Conservation (phyloP, 1,140 invertebrate genomes). For the Thaumatotibia leucotreta region DNA sequence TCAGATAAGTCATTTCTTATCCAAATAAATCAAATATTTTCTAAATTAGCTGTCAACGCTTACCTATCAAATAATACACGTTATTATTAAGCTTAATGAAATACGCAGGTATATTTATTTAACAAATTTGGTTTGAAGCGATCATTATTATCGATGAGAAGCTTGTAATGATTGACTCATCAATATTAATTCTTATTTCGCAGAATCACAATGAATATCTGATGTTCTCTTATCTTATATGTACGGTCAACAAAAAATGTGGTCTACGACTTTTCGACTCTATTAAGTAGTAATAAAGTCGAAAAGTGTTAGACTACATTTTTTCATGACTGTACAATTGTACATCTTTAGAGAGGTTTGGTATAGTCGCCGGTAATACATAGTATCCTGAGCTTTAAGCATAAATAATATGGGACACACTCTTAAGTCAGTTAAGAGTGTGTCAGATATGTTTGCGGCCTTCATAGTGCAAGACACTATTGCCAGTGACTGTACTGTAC, state of each 20-base stretch:
- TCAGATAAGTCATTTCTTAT: conserved; percentile 35
- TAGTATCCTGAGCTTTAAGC: too few species aligned
- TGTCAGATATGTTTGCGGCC: too few species aligned
- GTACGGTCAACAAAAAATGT: background rate
- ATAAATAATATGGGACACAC: too few species aligned
- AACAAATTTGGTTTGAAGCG: conserved; percentile 37
- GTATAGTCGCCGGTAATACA: too few species aligned
- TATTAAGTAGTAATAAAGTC: too few species aligned
- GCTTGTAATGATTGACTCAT: conserved; percentile 44
- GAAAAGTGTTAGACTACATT: too few species aligned
- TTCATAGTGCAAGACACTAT: too few species aligned
- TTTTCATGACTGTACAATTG: too few species aligned
- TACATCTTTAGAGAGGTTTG: too few species aligned
- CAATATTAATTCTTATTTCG: conserved; percentile 48
- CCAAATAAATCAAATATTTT: background rate
- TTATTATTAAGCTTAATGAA: conserved; percentile 48
- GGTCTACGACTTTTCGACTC: too few species aligned
- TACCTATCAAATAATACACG: conserved; percentile 56
- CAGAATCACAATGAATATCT: background rate
- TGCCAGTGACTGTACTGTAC: too few species aligned
- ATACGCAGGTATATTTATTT: conserved; percentile 53
- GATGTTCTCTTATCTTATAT: background rate
- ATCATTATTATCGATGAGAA: conserved; percentile 35
- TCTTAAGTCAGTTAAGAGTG: too few species aligned
- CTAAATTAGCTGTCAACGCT: conserved; percentile 54